A percentile compares a stretch with the other conserved stretches of the same genome.
phyloP scores from a whole-genome alignment of 2,113 vertebrate species.

The Falcunculus frontatus region DNA sequence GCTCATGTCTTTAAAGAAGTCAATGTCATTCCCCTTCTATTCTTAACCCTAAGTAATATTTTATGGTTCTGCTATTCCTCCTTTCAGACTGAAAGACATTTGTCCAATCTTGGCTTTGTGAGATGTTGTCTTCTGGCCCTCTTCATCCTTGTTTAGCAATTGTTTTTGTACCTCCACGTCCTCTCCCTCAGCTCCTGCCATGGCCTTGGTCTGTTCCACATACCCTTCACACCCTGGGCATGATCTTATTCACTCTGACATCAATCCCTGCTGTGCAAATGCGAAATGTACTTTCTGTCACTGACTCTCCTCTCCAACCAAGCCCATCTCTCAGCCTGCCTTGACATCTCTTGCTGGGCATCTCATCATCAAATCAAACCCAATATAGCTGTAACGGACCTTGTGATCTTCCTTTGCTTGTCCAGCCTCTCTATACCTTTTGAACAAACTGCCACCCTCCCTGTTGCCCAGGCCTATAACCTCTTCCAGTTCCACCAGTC shows the following conservation, averaged over 20 bases:
- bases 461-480: not conserved
- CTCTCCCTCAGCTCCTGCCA: not conserved
- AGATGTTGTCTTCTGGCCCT: not conserved
- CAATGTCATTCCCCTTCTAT: not conserved
- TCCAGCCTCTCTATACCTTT: not conserved
- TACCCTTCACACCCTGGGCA: rapidly evolving
- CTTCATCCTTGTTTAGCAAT: rapidly evolving
- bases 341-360: not conserved
- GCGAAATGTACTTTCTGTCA: not conserved
- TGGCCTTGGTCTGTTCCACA: not conserved
- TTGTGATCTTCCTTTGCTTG: not conserved
- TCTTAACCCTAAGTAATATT: not conserved
- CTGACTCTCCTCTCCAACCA: not conserved
- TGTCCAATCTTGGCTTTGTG: not conserved
- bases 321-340: not conserved
- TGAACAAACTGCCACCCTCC: not conserved
- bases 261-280: not conserved
- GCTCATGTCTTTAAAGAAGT: not conserved
- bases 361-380: not conserved
- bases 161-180: not conserved
- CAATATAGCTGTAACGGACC: not conserved
- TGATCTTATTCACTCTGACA: not conserved
- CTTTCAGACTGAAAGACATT: not conserved
- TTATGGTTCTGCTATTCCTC: not conserved
- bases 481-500: not conserved